Evolutionary conservation across 2,797 vertebrate species (phyloP), one percentile per base, ranked within the genome.

Genomic region (Oreochromis grahami): DNA sequence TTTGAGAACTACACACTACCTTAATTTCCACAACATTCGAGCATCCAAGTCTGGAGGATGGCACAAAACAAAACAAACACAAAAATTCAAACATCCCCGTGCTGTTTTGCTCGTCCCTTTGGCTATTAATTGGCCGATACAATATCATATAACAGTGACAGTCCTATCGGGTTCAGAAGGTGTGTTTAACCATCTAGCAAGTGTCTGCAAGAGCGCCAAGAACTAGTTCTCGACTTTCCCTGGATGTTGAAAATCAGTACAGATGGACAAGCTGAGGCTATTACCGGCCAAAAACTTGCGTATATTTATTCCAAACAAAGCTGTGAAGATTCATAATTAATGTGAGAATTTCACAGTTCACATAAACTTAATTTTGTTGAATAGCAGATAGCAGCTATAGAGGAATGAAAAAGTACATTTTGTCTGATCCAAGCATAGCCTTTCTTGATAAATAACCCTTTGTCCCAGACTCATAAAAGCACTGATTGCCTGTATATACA

Each of bases 271-370:
- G 87, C 88, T 84, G 58, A 74, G 83, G 88, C 88, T 88, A 56
- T 89, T 84, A 91, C 84, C 83, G 29, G 94, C 94, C 91, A 90
- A 89, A 90, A 93, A 93, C 78, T 79, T 88, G 91, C 88, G 87
- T 91, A 86, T 88, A 80, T 92, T 91, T 91, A 86, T 93, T 93
- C 90, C 88, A 93, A 92, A 91, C 94, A 93, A 94, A 94, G 91
- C 94, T 94, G 94, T 92, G 92, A 94, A 94, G 91, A 92, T 92
- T 94, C 91, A 88, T 91, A 91, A 92, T 92, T 90, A 89, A 92
- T 91, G 93, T 95, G 94, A 94, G 94, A 94, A 88, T 92, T 95
- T 95, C 93, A 94, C 94, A 94, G 89, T 84, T 93, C 86, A 92
- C 89, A 88, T 88, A 79, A 90, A 94, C 88, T 91, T 89, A 9